Base-by-base conservation (phyloP, 2,888 invertebrate genomes). In the Andrena chrysosceles region DNA sequence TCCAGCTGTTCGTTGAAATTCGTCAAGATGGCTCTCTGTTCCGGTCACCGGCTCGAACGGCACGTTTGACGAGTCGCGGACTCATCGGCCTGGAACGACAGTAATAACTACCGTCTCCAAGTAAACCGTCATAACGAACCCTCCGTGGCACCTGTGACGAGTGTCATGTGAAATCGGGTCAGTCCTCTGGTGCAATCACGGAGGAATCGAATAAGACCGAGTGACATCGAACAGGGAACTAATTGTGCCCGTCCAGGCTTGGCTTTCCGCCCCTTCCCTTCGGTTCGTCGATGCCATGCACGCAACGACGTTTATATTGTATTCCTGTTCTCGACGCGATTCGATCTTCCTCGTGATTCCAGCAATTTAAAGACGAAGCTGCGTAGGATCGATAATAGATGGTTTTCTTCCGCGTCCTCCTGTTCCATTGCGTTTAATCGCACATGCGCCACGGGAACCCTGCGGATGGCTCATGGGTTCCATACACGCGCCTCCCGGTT, bases 121-220 rank as follows among this genome's bases (percentile, higher is more conserved):
- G 60, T 64, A 70, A 82, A 76, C 73, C 68, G 54, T 82, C 75
- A 52, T 86, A 86, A 86, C 74, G 85, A 87, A 85, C 80, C 72
- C 73, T 76, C 56, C 23, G 56, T 49, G 35, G 59, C 54, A 60
- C 68, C 63, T 56, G 59, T 60, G 68, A 70, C 83, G 74, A 67
- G 80, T 49, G 76, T 77, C 77, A 56, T 59, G 49, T 26, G 64
- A 62, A 86, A 84, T 81, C 77, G 71, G 84, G 80, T 86, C 80
- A 71, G 67, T 76, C 48, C 52, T 70, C 48, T 42, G 23, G 42
- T 35, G 69, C 54, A 31, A 78, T 54, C 56, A 42, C 35, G 16
- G 31, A 42, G 26, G 64, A 64, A 70, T 70, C 73, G 74, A 80
- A 79, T 35, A 8, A 31, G 42, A 16, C 1, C 67, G 42, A 8